phyloP scores from a whole-genome alignment of 2,888 invertebrate species.

The Proisotoma minuta region DNA sequence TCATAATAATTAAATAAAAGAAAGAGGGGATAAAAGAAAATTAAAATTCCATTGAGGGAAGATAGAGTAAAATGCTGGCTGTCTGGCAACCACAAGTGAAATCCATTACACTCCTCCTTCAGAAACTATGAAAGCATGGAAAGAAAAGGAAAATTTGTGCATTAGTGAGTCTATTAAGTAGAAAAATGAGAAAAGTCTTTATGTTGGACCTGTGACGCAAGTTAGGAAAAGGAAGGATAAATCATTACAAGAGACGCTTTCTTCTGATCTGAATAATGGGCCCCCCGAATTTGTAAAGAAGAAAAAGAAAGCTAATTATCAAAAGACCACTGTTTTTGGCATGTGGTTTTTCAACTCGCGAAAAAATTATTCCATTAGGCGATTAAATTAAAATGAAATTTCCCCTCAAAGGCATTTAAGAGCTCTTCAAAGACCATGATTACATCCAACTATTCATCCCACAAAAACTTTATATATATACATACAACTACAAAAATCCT shows the following conservation, averaged over 20 bases:
- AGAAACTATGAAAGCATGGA: no score
- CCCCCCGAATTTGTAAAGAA: not conserved
- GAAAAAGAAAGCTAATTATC: conserved; percentile 46
- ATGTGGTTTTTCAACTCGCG: conserved; percentile 46
- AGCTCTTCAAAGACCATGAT: conserved; percentile 8
- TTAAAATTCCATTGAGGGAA: conserved; percentile 14
- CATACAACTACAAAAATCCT: no score
- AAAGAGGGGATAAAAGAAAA: conserved; percentile 13
- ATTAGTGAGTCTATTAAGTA: not conserved
- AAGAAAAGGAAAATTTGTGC: conserved; percentile 14
- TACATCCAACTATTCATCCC: conserved; percentile 10
- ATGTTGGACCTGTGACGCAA: not conserved
- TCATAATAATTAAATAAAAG: not conserved
- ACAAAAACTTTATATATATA: no score
- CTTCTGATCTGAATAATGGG: conserved; percentile 11
- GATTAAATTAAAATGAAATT: conserved; percentile 45
- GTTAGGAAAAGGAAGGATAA: not conserved
- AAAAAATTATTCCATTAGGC: conserved; percentile 48
- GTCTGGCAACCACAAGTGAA: conserved; percentile 6
- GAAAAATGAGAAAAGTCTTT: conserved; percentile 1
- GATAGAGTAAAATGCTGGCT: not conserved
- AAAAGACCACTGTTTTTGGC: conserved; percentile 48
- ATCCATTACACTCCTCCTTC: conserved; percentile 4
- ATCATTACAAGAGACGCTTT: conserved; percentile 2
- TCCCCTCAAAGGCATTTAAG: conserved; percentile 21